These are phyloP conservation scores for Nomada flava DNA, from an alignment of 2,888 invertebrate genomes.

Conservation along the genomic window DNA sequence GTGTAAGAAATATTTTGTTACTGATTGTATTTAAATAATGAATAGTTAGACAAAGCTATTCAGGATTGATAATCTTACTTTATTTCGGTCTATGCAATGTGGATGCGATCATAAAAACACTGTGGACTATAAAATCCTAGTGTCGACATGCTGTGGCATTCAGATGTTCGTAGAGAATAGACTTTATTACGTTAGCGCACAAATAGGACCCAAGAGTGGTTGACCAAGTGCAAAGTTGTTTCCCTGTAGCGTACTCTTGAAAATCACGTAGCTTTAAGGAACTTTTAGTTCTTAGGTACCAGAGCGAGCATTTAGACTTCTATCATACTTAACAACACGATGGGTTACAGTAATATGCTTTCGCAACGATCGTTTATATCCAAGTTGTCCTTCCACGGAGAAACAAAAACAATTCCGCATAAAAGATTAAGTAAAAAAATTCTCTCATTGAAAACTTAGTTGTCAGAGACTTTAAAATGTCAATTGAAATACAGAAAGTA, in stretches of 20 bases:
- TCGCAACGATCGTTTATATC: no score
- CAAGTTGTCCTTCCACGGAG: no score
- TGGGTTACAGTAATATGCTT: not conserved
- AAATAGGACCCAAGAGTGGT: not conserved
- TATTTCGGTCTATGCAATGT: not conserved
- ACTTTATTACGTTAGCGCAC: not conserved
- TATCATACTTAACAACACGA: not conserved
- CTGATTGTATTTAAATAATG: no score
- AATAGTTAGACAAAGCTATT: no score
- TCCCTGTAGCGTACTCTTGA: not conserved
- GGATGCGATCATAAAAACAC: no score
- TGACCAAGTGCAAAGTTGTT: constrained; percentile 19
- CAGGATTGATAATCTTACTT: no score
- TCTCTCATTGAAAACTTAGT: not conserved
- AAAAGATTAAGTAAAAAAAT: no score
- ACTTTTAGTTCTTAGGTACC: not conserved
- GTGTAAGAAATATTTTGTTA: no score
- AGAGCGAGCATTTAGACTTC: not conserved
- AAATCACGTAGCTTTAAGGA: not conserved
- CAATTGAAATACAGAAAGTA: not conserved
- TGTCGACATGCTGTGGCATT: no score
- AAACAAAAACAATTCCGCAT: no score
- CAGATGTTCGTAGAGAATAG: not conserved
- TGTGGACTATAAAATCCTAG: not conserved
- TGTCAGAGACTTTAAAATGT: not conserved